Evolutionary conservation across 2,797 vertebrate species (phyloP).

Genomic region (Poliocrania exsul): DNA sequence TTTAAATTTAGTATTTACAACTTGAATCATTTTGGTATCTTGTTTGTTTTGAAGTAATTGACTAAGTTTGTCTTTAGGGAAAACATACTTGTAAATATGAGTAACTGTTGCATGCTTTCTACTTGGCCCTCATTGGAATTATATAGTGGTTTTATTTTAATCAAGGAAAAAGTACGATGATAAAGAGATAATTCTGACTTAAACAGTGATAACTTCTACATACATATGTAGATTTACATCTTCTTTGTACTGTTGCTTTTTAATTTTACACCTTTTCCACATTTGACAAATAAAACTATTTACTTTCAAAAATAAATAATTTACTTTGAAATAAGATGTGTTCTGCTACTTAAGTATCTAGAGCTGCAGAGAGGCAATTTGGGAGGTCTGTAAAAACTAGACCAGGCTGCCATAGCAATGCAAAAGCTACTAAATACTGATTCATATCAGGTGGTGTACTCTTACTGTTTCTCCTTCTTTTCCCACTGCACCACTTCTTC

Average conservation of each 20-base stretch:
- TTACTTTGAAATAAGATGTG: background rate
- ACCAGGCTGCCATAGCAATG: background rate
- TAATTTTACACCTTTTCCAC: background rate
- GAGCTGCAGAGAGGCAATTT: background rate
- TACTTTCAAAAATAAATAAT: too few species aligned
- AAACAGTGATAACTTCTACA: background rate
- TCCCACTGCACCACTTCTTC: background rate
- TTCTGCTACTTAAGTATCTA: background rate
- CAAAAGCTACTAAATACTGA: background rate
- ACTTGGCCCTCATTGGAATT: background rate
- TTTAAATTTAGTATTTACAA: background rate
- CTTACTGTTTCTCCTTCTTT: background rate
- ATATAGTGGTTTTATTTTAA: background rate
- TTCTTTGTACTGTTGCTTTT: background rate
- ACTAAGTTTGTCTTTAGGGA: background rate
- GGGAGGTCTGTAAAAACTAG: background rate
- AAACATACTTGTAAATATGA: background rate
- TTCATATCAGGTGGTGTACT: accelerated
- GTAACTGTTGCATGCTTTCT: background rate
- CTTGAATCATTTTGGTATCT: background rate
- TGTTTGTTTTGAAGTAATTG: background rate
- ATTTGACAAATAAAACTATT: background rate
- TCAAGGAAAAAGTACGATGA: background rate
- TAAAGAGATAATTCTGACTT: background rate
- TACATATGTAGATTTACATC: background rate